These are phyloP conservation scores for Sinocyclocheilus anophthalmus DNA, from an alignment of 2,113 vertebrate species.

Conservation along the genomic window DNA sequence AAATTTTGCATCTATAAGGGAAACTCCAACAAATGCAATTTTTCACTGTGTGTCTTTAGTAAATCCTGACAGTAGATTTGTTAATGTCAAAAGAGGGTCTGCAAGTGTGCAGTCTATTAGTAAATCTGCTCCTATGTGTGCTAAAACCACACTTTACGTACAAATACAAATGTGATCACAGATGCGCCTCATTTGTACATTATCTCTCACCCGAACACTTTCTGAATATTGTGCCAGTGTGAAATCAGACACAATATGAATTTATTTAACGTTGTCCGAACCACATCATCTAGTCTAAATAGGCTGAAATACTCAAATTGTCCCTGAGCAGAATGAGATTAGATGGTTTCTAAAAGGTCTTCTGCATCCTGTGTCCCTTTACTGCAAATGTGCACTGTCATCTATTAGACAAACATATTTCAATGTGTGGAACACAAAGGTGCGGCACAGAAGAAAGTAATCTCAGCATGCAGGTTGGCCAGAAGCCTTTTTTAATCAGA, in stretches of 20 bases:
- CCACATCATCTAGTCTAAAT: background rate
- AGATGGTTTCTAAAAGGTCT: background rate
- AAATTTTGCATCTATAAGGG: too few species aligned
- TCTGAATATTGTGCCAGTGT: too few species aligned
- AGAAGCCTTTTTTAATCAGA: background rate
- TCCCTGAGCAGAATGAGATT: background rate
- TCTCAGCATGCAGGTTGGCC: slow-evolving; percentile 22
- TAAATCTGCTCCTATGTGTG: too few species aligned
- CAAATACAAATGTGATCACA: too few species aligned
- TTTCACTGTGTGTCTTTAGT: too few species aligned
- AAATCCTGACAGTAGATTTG: too few species aligned
- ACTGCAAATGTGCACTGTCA: background rate
- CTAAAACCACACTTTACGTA: too few species aligned
- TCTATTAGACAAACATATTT: background rate
- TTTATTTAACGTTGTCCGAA: background rate
- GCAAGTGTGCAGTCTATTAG: too few species aligned
- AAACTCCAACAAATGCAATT: too few species aligned
- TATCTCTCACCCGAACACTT: too few species aligned
- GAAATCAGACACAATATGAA: background rate
- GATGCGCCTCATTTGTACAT: too few species aligned
- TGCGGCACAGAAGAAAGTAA: background rate
- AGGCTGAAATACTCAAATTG: background rate
- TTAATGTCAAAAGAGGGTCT: too few species aligned
- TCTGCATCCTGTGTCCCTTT: background rate
- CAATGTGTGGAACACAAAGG: background rate